Evolutionary conservation across 2,113 vertebrate species (phyloP).

Genomic region (Monopterus albus): DNA sequence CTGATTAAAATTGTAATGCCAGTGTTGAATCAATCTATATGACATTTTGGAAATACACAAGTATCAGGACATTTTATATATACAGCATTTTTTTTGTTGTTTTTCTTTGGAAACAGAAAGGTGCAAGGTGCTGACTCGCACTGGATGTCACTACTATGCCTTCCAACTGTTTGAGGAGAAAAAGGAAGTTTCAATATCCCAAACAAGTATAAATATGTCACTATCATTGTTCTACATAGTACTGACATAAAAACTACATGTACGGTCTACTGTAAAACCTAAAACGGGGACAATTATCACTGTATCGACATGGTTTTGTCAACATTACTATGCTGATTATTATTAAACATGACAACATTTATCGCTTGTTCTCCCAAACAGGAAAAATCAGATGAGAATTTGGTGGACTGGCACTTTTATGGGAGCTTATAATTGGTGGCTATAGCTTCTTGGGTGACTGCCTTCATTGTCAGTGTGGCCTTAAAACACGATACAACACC

Average conservation of each 20-base stretch:
- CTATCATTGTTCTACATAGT: constrained; percentile 26
- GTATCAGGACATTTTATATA: constrained; percentile 78
- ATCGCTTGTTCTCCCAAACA: no score
- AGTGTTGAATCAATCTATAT: constrained; percentile 86
- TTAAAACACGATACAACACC: neutral
- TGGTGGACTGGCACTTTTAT: neutral
- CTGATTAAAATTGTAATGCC: constrained; percentile 89
- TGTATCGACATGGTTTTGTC: neutral
- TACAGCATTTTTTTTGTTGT: constrained; percentile 69
- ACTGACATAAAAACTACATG: constrained; percentile 30
- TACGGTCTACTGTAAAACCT: neutral
- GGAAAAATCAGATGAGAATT: neutral
- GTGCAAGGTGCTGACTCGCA: constrained; percentile 64
- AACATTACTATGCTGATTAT: neutral
- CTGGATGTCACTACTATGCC: constrained; percentile 66
- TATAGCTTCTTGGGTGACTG: neutral
- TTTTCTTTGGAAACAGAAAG: constrained; percentile 71
- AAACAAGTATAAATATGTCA: constrained; percentile 49
- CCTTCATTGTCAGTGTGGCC: no score
- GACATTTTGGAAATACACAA: constrained; percentile 87
- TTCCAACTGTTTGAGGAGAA: constrained; percentile 76
- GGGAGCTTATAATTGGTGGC: neutral
- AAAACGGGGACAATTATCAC: constrained; percentile 1
- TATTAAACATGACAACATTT: neutral
- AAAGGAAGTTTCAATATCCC: constrained; percentile 64